phyloP scores from a whole-genome alignment of 2,797 vertebrate species.

The Pangasius krempfi region DNA sequence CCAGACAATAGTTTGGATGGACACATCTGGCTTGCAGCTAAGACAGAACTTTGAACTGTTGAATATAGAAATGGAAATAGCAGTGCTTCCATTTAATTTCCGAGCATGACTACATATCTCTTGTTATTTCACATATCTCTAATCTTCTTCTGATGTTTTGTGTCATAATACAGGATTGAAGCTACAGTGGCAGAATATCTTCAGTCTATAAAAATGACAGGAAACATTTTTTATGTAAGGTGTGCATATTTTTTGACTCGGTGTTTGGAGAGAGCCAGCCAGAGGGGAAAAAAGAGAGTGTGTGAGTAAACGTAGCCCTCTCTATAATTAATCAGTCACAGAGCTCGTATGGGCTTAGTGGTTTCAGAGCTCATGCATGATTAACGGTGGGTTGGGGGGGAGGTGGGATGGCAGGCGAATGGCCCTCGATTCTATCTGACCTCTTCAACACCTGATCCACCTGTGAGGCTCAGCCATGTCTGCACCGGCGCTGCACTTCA shows the following conservation, averaged over 20 bases:
- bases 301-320: conserved; percentile 58
- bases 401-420: conserved; percentile 27
- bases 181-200: conserved; percentile 12
- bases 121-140: neutral
- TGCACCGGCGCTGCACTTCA: conserved; percentile 11
- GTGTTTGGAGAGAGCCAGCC: conserved; percentile 51
- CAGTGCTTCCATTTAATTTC: neutral
- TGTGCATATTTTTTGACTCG: conserved; percentile 37
- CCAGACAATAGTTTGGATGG: conserved; percentile 3
- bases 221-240: neutral
- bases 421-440: conserved; percentile 45
- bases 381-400: conserved; percentile 62
- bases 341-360: conserved; percentile 57
- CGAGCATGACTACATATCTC: neutral
- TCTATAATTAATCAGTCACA: conserved; percentile 75
- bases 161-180: neutral
- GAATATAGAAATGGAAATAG: conserved; percentile 4
- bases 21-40: conserved; percentile 3
- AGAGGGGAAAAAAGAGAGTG: conserved; percentile 42
- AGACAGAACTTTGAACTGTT: neutral
- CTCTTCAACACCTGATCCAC: conserved; percentile 48
- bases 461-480: conserved; percentile 27
- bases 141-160: neutral
- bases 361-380: conserved; percentile 73
- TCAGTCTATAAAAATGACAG: conserved; percentile 16